phyloP scores from a whole-genome alignment of 2,888 invertebrate genomes.

The Sesamia inferens region DNA sequence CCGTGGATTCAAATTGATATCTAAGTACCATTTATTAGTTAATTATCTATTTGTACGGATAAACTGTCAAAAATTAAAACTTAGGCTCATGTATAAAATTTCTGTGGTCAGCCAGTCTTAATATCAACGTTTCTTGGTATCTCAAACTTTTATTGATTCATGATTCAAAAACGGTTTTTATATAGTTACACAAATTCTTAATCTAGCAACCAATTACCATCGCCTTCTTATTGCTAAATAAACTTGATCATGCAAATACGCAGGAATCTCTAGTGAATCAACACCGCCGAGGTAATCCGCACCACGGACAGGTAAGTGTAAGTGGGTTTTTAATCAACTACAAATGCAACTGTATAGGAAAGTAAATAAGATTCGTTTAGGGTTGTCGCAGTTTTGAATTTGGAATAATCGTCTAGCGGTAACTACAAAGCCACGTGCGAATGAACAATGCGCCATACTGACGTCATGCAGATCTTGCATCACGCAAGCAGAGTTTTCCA shows the following conservation, averaged over 20 bases:
- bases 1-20: background rate
- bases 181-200: background rate
- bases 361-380: constrained; percentile 63
- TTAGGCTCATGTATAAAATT: background rate
- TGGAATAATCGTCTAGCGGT: too few relatives aligned
- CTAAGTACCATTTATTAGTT: too few relatives aligned
- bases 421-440: too few relatives aligned
- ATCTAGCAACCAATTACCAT: constrained; percentile 9
- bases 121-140: background rate
- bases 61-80: background rate
- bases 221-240: constrained; percentile 27
- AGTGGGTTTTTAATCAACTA: constrained; percentile 71
- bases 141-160: background rate
- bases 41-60: background rate
- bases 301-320: constrained; percentile 58
- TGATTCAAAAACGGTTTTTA: background rate
- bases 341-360: constrained; percentile 66
- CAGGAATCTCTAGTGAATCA: constrained; percentile 47
- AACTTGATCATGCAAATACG: constrained; percentile 51
- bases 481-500: too few relatives aligned
- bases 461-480: too few relatives aligned
- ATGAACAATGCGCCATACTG: too few relatives aligned
- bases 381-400: constrained; percentile 36
- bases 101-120: background rate
- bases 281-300: constrained; percentile 55